Conservation (phyloP, 30 jellyfish, hydroid and myxozoan species). For the Aurelia sp. region DNA sequence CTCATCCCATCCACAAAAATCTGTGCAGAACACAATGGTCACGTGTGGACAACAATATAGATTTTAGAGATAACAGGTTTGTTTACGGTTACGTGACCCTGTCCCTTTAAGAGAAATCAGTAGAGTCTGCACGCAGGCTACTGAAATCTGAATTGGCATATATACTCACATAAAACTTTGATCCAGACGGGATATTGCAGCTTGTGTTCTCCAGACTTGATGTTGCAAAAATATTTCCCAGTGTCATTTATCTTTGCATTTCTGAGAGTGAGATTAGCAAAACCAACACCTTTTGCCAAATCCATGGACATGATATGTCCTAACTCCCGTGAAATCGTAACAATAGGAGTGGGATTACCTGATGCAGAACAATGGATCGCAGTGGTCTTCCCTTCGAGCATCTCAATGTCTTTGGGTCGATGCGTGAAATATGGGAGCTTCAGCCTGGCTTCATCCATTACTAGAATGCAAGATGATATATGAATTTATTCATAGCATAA, state of each 20-base stretch:
- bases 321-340: conserved; percentile 18
- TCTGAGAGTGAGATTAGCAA: conserved; percentile 7
- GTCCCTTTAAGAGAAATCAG: too few relatives aligned
- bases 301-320: background rate
- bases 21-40: too few relatives aligned
- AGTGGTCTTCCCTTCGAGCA: background rate
- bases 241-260: background rate
- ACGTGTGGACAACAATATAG: too few relatives aligned
- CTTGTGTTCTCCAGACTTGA: background rate
- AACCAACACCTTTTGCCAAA: conserved; percentile 38
- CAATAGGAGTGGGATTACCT: conserved; percentile 23
- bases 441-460: too few relatives aligned
- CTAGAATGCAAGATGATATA: too few relatives aligned
- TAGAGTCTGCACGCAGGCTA: too few relatives aligned
- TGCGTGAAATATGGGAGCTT: too few relatives aligned
- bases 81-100: too few relatives aligned
- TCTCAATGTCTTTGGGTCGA: background rate
- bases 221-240: conserved; percentile 43
- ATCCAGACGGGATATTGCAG: conserved; percentile 1
- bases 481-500: too few relatives aligned
- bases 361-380: conserved; percentile 32
- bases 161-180: conserved; percentile 42
- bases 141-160: background rate
- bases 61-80: too few relatives aligned
- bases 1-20: too few relatives aligned